Evolutionary conservation across 2,797 vertebrate genomes (phyloP), one percentile per base, ranked within the genome.

Genomic region (Rhincodon typus): DNA sequence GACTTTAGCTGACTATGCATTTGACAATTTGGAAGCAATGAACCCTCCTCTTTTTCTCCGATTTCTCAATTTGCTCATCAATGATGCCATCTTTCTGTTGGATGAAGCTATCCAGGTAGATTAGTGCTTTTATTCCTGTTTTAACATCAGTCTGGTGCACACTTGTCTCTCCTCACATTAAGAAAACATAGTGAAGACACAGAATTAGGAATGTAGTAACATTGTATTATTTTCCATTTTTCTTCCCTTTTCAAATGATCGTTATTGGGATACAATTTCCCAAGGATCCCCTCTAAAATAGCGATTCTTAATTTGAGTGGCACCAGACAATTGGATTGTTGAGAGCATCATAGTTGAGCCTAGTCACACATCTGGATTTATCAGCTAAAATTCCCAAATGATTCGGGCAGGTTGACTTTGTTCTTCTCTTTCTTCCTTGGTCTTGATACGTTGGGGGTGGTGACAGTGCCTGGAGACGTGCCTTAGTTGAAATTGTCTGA

Each of bases 91-190:
- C 96, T 99, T 99, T 96, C 97, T 99, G 66, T 96, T 99, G 97
- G 99, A 99, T 96, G 99, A 99, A 97, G 99, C 99, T 96, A 99
- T 99, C 97, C 99, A 99, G 99, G 99, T 99, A 53, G 17, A 42
- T 53, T 21, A 27, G 21, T 62, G 4, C 2, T 69, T 93, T 93
- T 67, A 66, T 42, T 84, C 21, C 38, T 23, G 4, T 84, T 38
- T 93, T 25, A 12, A 93, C 23, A 42, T 93, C 1, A 91, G 27
- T 38, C 34, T 91, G 57, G 57, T 66, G n/a, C 19, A 10, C 19
- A 38, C 15, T 91, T n/a, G 66, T 90, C 53, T 88, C 46, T 62
- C 17, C 15, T 66, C 88, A 4, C 57, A 5, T 67, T 67, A 19
- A 91, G 66, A n/a, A 67, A 34, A 30, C 30, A 91, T 67, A 30